phyloP scores from a whole-genome alignment of 2,888 invertebrate species.

The Drosophila setosimentum region DNA sequence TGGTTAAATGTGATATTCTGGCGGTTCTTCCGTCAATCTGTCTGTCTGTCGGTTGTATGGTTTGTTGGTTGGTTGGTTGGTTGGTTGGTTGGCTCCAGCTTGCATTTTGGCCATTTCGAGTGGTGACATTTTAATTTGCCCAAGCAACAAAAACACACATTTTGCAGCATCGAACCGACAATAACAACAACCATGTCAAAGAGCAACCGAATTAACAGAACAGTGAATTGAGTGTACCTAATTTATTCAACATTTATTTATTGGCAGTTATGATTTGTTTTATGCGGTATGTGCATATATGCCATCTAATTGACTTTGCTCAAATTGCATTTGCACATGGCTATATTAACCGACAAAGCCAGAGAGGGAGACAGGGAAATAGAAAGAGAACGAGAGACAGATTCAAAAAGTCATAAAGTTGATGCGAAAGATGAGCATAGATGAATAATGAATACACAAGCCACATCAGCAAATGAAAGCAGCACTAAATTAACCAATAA shows the following conservation, averaged over 20 bases:
- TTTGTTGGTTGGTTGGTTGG: constrained; percentile 13
- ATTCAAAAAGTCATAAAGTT: constrained; percentile 5
- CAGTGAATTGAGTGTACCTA: constrained; percentile 45
- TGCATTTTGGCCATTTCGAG: constrained; percentile 64
- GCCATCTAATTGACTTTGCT: constrained; percentile 50
- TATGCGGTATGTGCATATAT: constrained; percentile 30
- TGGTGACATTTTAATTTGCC: constrained; percentile 79
- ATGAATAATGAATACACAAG: not conserved
- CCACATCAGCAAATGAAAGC: not conserved
- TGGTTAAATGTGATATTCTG: constrained; percentile 34
- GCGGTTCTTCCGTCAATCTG: not conserved
- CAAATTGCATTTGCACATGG: constrained; percentile 50
- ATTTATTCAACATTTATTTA: constrained; percentile 76
- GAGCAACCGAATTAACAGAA: constrained; percentile 10
- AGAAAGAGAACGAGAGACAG: not conserved
- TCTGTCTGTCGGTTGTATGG: constrained; percentile 1
- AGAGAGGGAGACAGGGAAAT: not conserved
- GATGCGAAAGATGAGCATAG: not conserved
- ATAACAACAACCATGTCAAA: constrained; percentile 24
- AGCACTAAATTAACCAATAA: not conserved
- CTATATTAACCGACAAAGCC: constrained; percentile 18
- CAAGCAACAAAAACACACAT: constrained; percentile 78
- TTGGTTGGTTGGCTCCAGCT: constrained; percentile 31
- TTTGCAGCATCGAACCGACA: constrained; percentile 61
- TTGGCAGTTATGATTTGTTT: constrained; percentile 72